Conservation (phyloP, 2,888 invertebrate species). For the Clusia tigrina region DNA sequence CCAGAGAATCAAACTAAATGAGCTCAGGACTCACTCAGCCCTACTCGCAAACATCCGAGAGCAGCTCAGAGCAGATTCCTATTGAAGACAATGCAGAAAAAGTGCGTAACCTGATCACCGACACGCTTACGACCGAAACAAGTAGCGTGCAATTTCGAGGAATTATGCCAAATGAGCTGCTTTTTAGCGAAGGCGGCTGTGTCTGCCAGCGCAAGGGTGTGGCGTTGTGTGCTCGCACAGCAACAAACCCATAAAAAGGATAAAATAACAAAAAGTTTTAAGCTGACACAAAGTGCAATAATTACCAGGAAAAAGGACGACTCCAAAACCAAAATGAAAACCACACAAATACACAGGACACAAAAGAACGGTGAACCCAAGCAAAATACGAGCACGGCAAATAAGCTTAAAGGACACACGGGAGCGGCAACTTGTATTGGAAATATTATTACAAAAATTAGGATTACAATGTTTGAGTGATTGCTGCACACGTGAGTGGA, state of each 20-base stretch:
- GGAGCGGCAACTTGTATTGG: slow-evolving; percentile 29
- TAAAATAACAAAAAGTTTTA: slow-evolving; percentile 36
- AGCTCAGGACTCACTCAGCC: slow-evolving; percentile 11
- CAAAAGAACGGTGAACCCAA: slow-evolving; percentile 10
- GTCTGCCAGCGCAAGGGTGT: background rate
- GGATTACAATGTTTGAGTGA: slow-evolving; percentile 46
- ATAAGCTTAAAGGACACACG: no score
- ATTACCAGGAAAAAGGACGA: slow-evolving; percentile 41
- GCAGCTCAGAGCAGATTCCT: slow-evolving; percentile 35
- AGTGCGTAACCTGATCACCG: slow-evolving; percentile 48
- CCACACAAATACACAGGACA: slow-evolving; percentile 3
- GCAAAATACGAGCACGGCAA: no score
- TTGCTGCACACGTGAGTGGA: slow-evolving; percentile 24
- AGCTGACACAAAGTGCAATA: slow-evolving; percentile 56
- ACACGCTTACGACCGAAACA: slow-evolving; percentile 35
- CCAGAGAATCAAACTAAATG: slow-evolving; percentile 51
- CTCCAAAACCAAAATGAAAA: background rate
- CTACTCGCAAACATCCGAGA: slow-evolving; percentile 12
- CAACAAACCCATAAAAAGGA: background rate
- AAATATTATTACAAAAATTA: slow-evolving; percentile 52
- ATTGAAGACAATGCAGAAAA: slow-evolving; percentile 35
- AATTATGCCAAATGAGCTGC: slow-evolving; percentile 36
- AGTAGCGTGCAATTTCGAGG: slow-evolving; percentile 48
- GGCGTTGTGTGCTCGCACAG: background rate
- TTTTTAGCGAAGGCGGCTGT: background rate